Base-by-base conservation (phyloP, 2,888 invertebrate species). In the Rhagophthalmus giganteus region DNA sequence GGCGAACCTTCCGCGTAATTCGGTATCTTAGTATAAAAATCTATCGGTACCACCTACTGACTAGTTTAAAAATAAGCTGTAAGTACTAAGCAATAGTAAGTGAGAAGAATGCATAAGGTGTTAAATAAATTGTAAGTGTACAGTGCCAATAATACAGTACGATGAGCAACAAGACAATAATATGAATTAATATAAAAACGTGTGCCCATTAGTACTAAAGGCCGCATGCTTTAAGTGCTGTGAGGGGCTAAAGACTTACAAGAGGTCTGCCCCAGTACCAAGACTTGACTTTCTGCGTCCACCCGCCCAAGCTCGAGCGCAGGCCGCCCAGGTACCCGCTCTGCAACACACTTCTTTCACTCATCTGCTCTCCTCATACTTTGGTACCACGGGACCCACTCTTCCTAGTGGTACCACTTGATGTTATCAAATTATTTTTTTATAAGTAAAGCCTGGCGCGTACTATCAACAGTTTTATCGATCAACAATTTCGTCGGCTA, bases 221-320 rank as follows among this genome's bases (percentile, higher is more conserved):
- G 65, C 63, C 64, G 60, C 65, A 65, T 68, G 67, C 63, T 62
- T 58, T 51, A 59, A 58, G 62, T 62, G 58, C 58, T 54, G 57
- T 55, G 53, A 61, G 65, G 68, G 69, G 65, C 69, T 68, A 68
- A 66, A 64, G 64, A 91, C 91, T 91, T 91, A 91, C 91, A 84
- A 91, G 89, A 87, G 91, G 91, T 86, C 90, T 87, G 84, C 91
- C 92, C 91, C 91, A 91, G 88, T 92, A 92, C 91, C 92, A 92
- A 82, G 91, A 91, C 85, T 91, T 91, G 83, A 91, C 90, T 87
- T 90, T 90, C 87, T 91, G 90, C 83, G 92, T 92, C 86, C 90
- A 89, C 85, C 91, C 91, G 85, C 90, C 91, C 82, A 92, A 87
- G 85, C 90, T 90, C 81, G 89, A 88, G 81, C 90, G 88, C 83